Base-by-base conservation (phyloP, 2,888 invertebrate species). In the Orthosia cruda region DNA sequence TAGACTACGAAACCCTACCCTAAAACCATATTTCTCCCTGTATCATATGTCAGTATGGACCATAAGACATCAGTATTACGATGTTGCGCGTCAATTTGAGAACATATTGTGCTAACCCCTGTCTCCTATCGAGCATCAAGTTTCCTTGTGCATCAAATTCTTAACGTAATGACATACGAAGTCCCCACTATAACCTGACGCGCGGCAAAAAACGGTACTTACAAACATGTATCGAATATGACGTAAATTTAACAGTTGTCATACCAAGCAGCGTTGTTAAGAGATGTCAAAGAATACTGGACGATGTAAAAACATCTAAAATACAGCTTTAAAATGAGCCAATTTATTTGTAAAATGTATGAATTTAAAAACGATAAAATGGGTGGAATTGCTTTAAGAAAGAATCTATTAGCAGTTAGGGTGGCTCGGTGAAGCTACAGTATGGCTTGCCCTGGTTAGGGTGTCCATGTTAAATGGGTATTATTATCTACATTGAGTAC, bases 351-450 rank as follows among this genome's bases (percentile, higher is more conserved):
- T 67, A 72, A 86, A 83, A 80, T 84, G 74, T 76, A 66, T 77
- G 76, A 83, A 88, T 85, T 83, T 88, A 87, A 86, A 88, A 87
- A 81, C 81, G 83, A 88, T 87, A 88, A 87, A 85, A 87, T 66
- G 73, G 77, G 69, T 83, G 79, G 87, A 87, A 81, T 87, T 86
- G 82, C 87, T 86, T 77, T 79, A 78, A 83, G 83, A 71, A 68
- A 74, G 87, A 91, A 90, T 91, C 91, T 92, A 92, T 92, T 92
- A 92, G 89, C 88, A 91, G 89, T 89, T 90, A 90, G 87, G 77
- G 68, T 75, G 59, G 79, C 77, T 83, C 74, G 76, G 62, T 72
- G 81, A 76, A 77, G 78, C 83, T 86, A 70, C 87, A 83, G 84
- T 88, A 83, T 85, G 85, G 61, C 86, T 74, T 75, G 80, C 74